Conservation (phyloP, 64 coral and sea anemone genomes). For the Montipora sp. region DNA sequence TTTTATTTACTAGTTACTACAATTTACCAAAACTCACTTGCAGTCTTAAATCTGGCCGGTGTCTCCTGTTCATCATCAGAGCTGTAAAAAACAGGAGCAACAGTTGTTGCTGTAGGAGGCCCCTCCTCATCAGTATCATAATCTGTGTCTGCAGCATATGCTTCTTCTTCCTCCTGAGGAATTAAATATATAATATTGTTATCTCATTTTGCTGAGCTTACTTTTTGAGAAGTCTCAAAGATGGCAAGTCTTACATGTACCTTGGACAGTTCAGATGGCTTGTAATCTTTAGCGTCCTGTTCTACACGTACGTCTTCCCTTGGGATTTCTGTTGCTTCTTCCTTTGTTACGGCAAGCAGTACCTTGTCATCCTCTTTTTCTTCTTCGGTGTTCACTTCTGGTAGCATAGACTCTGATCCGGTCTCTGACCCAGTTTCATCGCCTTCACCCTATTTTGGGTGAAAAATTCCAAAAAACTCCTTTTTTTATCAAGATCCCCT, state of each 20-base stretch:
- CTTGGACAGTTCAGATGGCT: constrained; percentile 4
- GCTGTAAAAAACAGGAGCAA: constrained; percentile 6
- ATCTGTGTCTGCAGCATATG: constrained; percentile 76
- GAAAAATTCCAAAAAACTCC: no score
- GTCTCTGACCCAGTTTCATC: constrained; percentile 96
- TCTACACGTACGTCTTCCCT: background rate
- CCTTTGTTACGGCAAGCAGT: background rate
- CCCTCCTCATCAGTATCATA: constrained; percentile 62
- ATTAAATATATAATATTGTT: background rate
- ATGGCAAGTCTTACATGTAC: background rate
- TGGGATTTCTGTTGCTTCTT: constrained; percentile 1
- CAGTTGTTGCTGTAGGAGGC: background rate
- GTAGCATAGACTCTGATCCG: constrained; percentile 93
- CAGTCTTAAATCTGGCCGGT: background rate
- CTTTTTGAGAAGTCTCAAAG: background rate
- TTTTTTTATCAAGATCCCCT: no score
- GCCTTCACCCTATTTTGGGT: constrained; percentile 11
- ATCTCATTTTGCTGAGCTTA: background rate
- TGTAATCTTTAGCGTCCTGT: background rate
- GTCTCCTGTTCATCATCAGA: constrained; percentile 40
- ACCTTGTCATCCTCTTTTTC: background rate
- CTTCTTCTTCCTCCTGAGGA: constrained; percentile 8
- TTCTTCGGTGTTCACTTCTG: background rate
- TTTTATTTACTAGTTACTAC: background rate
- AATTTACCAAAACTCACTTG: background rate